Evolutionary conservation across 2,888 invertebrate species (phyloP).

Genomic region (Drosophila antonietae): DNA sequence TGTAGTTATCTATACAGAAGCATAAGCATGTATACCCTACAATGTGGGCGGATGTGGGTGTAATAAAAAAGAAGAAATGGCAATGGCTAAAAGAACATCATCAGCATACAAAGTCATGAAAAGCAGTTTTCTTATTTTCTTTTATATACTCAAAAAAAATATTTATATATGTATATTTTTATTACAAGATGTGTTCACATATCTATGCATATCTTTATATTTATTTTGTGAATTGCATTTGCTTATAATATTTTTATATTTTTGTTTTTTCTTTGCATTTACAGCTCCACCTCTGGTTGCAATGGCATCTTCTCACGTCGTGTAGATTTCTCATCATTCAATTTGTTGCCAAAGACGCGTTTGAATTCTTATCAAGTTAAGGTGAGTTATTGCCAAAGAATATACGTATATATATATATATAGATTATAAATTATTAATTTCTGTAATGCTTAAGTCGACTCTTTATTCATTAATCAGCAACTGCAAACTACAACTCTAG

Average conservation of each 20-base stretch:
- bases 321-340: constrained; percentile 97
- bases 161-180: not conserved
- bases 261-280: constrained; percentile 82
- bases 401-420: not conserved
- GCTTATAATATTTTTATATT: constrained; percentile 28
- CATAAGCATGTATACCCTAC: constrained; percentile 33
- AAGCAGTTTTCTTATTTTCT: not conserved
- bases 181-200: not conserved
- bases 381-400: constrained; percentile 87
- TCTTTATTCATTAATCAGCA: constrained; percentile 37
- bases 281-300: constrained; percentile 93
- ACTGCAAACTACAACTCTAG: not conserved
- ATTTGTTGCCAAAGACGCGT: constrained; percentile 96
- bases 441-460: constrained; percentile 1
- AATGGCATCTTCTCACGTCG: constrained; percentile 97
- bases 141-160: not conserved
- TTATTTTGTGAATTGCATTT: constrained; percentile 32
- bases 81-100: not conserved
- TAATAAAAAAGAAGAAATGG: not conserved
- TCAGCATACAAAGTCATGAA: not conserved
- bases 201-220: constrained; percentile 10
- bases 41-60: not conserved
- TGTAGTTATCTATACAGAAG: not conserved
- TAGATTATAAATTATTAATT: not conserved
- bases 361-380: constrained; percentile 99